Evolutionary conservation across 2,888 invertebrate genomes (phyloP).

Genomic region (Lepidochrysops patricia): DNA sequence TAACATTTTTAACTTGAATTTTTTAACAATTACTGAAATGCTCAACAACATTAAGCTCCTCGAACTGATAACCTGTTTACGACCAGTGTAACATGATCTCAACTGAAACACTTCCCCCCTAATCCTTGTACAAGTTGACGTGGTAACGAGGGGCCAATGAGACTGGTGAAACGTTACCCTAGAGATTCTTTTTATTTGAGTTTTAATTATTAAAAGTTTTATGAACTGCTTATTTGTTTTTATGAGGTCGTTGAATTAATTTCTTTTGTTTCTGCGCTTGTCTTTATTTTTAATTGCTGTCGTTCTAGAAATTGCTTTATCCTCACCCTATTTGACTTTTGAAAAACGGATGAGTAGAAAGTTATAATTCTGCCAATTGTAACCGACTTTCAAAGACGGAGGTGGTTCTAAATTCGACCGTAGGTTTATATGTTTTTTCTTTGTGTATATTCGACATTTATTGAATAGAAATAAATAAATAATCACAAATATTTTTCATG

Average conservation of each 20-base stretch:
- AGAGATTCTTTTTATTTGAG: slow-evolving; percentile 60
- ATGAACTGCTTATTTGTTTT: slow-evolving; percentile 73
- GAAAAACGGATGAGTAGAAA: slow-evolving; percentile 10
- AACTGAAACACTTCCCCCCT: slow-evolving; percentile 25
- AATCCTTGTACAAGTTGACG: slow-evolving; percentile 14
- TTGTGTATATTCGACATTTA: too few species aligned
- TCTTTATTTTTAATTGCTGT: slow-evolving; percentile 38
- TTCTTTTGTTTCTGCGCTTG: slow-evolving; percentile 66
- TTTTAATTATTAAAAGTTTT: slow-evolving; percentile 74
- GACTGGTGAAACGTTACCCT: slow-evolving; percentile 37
- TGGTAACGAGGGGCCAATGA: slow-evolving; percentile 25
- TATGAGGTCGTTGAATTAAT: slow-evolving; percentile 70
- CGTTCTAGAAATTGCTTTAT: slow-evolving; percentile 27
- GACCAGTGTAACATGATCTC: slow-evolving; percentile 38
- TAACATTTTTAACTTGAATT: slow-evolving; percentile 48
- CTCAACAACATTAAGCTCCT: neutral
- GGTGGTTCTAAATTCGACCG: too few species aligned
- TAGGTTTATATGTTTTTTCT: too few species aligned
- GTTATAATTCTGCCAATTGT: too few species aligned
- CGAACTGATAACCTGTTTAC: slow-evolving; percentile 8
- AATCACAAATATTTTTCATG: too few species aligned
- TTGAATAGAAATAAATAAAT: too few species aligned
- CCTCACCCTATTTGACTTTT: slow-evolving; percentile 7
- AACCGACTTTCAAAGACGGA: too few species aligned
- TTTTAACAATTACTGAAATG: slow-evolving; percentile 15